Conservation (phyloP, 1,140 invertebrate species). For the Drosophila melanica region DNA sequence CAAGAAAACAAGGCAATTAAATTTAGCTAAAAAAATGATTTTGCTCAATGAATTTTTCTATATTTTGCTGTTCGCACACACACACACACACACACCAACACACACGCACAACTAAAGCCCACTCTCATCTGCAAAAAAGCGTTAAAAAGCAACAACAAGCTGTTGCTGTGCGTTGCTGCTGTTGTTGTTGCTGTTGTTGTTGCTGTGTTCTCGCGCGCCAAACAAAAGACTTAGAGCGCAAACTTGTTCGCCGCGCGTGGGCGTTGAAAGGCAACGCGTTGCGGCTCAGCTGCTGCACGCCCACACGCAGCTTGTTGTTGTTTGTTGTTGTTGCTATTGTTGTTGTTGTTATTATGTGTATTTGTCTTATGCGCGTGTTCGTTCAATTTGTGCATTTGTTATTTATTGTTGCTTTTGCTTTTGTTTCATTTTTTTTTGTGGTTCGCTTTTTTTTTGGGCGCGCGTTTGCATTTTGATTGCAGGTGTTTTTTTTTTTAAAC, state of each 20-base stretch:
- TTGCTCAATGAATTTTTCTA: conserved; percentile 68
- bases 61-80: conserved; percentile 30
- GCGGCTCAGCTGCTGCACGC: conserved; percentile 49
- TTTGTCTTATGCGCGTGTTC: conserved; percentile 42
- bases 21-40: conserved; percentile 32
- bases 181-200: conserved; percentile 15
- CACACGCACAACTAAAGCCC: conserved; percentile 20
- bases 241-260: conserved; percentile 77
- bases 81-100: conserved; percentile 24
- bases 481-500: conserved; percentile 34
- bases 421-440: conserved; percentile 26
- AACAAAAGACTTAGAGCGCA: conserved; percentile 77
- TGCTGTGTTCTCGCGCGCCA: conserved; percentile 57
- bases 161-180: conserved; percentile 20
- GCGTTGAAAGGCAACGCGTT: conserved; percentile 71
- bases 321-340: conserved; percentile 14
- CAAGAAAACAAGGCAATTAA: conserved; percentile 60
- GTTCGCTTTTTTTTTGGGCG: conserved; percentile 28
- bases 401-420: conserved; percentile 25
- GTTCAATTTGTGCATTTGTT: conserved; percentile 48
- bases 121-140: conserved; percentile 50
- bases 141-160: conserved; percentile 34
- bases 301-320: conserved; percentile 47
- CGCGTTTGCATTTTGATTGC: conserved; percentile 52
- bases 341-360: conserved; percentile 16